phyloP scores from a whole-genome alignment of 2,888 invertebrate species.

The Aporophyla nigra region DNA sequence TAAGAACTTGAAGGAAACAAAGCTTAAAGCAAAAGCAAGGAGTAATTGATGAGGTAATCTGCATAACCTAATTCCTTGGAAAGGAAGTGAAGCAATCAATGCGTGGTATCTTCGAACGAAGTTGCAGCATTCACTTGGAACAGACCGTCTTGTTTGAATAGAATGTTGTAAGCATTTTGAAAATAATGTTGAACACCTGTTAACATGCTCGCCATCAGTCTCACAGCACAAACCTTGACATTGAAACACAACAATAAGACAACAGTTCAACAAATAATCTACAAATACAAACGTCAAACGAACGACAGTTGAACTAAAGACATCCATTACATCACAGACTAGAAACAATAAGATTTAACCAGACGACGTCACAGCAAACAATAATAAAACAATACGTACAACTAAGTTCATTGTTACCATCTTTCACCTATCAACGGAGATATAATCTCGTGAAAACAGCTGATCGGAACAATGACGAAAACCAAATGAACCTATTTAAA shows the following conservation, averaged over 20 bases:
- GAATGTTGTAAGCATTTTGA: conserved; percentile 24
- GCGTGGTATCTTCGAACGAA: conserved; percentile 50
- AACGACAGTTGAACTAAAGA: conserved; percentile 70
- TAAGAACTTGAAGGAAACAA: conserved; percentile 23
- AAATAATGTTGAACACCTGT: conserved; percentile 42
- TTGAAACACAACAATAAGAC: conserved; percentile 60
- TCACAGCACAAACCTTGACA: conserved; percentile 51
- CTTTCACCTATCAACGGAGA: conserved; percentile 86
- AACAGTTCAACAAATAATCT: conserved; percentile 63
- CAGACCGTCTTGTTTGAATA: conserved; percentile 12
- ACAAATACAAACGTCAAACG: conserved; percentile 67
- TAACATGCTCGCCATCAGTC: conserved; percentile 19
- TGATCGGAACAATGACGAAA: conserved; percentile 88
- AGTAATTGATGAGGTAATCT: conserved; percentile 51
- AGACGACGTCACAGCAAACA: conserved; percentile 73
- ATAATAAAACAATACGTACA: conserved; percentile 76
- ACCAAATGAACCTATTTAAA: conserved; percentile 85
- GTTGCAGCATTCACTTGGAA: conserved; percentile 41
- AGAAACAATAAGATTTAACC: conserved; percentile 83
- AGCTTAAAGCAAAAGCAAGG: conserved; percentile 23
- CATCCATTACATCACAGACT: conserved; percentile 74
- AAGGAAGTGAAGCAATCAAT: conserved; percentile 59
- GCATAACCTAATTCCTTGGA: conserved; percentile 51
- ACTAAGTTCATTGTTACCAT: conserved; percentile 83
- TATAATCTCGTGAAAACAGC: conserved; percentile 87